A percentile compares a stretch with the other conserved stretches of the same genome.
Conservation (phyloP, 2,113 vertebrate genomes). For the mouse (Mus musculus) region DNA sequence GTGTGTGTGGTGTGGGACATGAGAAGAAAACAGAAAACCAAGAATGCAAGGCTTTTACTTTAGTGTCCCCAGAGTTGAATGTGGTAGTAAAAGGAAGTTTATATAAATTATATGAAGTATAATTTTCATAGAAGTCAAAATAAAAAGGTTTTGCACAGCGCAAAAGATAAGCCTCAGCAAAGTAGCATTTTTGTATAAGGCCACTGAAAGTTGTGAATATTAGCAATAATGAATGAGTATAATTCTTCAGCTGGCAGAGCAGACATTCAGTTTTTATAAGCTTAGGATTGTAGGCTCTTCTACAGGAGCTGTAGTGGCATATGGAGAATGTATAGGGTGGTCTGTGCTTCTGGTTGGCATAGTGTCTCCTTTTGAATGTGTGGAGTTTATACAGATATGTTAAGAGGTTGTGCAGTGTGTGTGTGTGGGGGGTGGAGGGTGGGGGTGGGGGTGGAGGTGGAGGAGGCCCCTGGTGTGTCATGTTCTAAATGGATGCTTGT, state of each 20-base stretch:
- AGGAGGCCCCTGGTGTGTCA: background rate
- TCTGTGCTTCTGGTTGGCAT: conserved; percentile 89
- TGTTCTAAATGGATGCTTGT: background rate
- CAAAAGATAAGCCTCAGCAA: conserved; percentile 76
- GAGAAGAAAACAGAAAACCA: background rate
- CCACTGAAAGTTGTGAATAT: conserved; percentile 61
- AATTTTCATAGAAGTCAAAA: conserved; percentile 60
- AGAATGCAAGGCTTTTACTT: conserved; percentile 50
- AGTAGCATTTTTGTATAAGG: conserved; percentile 69
- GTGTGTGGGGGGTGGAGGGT: no score
- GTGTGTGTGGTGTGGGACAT: no score
- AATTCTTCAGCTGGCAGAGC: conserved; percentile 50
- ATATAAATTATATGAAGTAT: conserved; percentile 58
- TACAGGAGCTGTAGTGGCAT: conserved; percentile 79
- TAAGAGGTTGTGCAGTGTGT: conserved; percentile 87
- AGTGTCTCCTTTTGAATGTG: conserved; percentile 84
- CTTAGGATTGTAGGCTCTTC: conserved; percentile 76
- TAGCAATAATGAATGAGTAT: conserved; percentile 65
- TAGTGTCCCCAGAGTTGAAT: conserved; percentile 35
- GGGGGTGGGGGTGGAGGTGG: background rate
- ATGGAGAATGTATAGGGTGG: conserved; percentile 79
- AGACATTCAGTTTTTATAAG: conserved; percentile 66
- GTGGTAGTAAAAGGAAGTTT: conserved; percentile 63
- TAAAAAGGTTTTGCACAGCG: conserved; percentile 70
- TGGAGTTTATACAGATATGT: conserved; percentile 87